These are phyloP conservation scores for Leucoma salicis DNA, from an alignment of 2,888 invertebrate species.

Conservation along the genomic window DNA sequence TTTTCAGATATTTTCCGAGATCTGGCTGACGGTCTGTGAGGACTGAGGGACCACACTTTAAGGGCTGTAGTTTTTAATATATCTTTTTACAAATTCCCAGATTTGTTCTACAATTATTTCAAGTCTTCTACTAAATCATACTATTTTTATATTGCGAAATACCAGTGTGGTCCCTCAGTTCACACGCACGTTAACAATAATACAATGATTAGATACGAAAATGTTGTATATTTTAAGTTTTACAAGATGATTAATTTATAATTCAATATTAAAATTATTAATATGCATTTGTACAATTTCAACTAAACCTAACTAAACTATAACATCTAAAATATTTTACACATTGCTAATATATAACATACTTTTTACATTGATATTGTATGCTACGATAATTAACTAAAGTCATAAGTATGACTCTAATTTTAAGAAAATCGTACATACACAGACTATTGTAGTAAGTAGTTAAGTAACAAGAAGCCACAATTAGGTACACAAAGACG, in stretches of 20 bases:
- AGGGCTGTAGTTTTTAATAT: too few relatives aligned
- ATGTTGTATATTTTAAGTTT: slow-evolving; percentile 80
- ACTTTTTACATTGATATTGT: slow-evolving; percentile 74
- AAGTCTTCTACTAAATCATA: too few relatives aligned
- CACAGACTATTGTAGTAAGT: slow-evolving; percentile 41
- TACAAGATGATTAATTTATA: slow-evolving; percentile 80
- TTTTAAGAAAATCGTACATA: slow-evolving; percentile 37
- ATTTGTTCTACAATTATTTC: too few relatives aligned
- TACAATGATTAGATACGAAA: slow-evolving; percentile 61
- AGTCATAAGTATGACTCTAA: slow-evolving; percentile 48
- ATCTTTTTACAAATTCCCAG: too few relatives aligned
- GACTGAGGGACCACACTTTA: too few relatives aligned
- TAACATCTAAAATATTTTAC: slow-evolving; percentile 76
- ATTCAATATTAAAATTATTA: slow-evolving; percentile 74
- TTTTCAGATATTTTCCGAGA: too few relatives aligned
- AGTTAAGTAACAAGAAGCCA: slow-evolving; percentile 47
- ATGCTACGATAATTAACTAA: slow-evolving; percentile 55
- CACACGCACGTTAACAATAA: too few relatives aligned
- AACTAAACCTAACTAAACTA: slow-evolving; percentile 78
- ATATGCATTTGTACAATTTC: slow-evolving; percentile 81
- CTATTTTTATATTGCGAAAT: too few relatives aligned
- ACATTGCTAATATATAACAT: slow-evolving; percentile 76
- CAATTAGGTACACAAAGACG: slow-evolving; percentile 34
- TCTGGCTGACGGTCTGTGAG: too few relatives aligned
- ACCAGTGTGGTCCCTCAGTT: too few relatives aligned